These are phyloP conservation scores for Drosophila putrida DNA, from an alignment of 2,888 invertebrate genomes.

Conservation along the genomic window DNA sequence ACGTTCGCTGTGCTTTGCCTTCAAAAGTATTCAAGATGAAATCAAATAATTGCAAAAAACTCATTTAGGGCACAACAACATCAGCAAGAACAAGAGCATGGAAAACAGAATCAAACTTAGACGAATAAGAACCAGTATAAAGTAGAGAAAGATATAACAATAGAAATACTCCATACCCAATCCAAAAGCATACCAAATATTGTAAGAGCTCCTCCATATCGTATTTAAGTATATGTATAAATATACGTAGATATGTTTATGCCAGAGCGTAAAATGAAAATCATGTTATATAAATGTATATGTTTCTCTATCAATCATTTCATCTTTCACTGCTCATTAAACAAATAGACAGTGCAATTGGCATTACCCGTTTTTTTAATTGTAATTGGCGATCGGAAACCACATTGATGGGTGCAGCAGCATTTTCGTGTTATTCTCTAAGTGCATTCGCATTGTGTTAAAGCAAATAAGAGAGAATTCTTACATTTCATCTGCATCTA, in stretches of 20 bases:
- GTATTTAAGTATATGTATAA: constrained; percentile 26
- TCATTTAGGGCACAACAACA: constrained; percentile 75
- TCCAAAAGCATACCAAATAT: not conserved
- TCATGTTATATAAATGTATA: constrained; percentile 29
- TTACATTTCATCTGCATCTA: too few relatives aligned
- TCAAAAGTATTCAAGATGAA: constrained; percentile 74
- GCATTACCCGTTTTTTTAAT: not conserved
- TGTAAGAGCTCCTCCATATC: constrained; percentile 6
- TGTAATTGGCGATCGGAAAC: constrained; percentile 21
- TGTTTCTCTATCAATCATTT: not conserved
- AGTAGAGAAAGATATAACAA: constrained; percentile 20
- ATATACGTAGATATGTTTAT: constrained; percentile 36
- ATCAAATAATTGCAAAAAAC: constrained; percentile 82
- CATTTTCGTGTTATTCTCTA: not conserved
- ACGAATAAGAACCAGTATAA: constrained; percentile 30
- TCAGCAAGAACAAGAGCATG: constrained; percentile 32
- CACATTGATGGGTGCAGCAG: not conserved
- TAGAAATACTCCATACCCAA: constrained; percentile 8
- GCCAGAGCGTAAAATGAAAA: constrained; percentile 53
- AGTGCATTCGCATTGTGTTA: not conserved
- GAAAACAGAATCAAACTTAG: constrained; percentile 64
- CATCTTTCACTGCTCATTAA: constrained; percentile 14
- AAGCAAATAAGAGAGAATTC: not conserved
- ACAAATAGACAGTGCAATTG: constrained; percentile 16
- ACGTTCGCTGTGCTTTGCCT: constrained; percentile 49